Base-by-base conservation (phyloP, 2,113 vertebrate genomes). In the Macquaria australasica region DNA sequence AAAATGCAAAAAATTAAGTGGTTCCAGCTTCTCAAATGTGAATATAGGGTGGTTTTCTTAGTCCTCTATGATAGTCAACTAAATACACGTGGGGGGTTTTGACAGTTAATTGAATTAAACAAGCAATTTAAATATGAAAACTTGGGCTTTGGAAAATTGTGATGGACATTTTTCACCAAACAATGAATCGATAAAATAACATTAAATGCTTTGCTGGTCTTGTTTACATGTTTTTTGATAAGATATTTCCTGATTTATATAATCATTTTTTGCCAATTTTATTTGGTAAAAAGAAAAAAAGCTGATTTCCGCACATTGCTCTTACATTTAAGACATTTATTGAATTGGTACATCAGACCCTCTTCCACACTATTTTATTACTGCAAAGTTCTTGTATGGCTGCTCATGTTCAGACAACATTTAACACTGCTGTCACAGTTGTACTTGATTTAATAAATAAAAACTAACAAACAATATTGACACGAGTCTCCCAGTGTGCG, bases 371-470 rank as follows among this genome's bases (percentile, higher is more conserved):
- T 48, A 9, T 59, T 28, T 60, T 14, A 60, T 45, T 59, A 9
- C 55, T 59, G 39, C 48, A 28, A 43, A 67, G 51, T 73, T 23
- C 43, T 58, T 41, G 70, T 58, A 55, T 73, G 28, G 18, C 48
- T 77, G 41, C 50, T 45, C 34, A 14, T 66, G 39, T 58, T 34
- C 56, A 60, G 59, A 56, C 20, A 59, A 23, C 20, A 45, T 68
- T 67, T 41, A 69, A 60, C 14, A 8, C 21, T 56, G 53, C n/a
- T 62, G 43, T 34, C 5, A 58, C 50, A n/a, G 31, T 55, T 56
- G 56, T 39, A 63, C 56, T 71, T 63, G 41, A 34, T 68, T 62
- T 51, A 20, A 69, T 74, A 56, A 69, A 80, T 43, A 31, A 48
- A 25, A 70, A 11, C 34, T 5, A 21, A 63, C 20, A 51, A 62